These are phyloP conservation scores for Ascaphus truei DNA, from an alignment of 2,113 vertebrate genomes.

Conservation along the genomic window DNA sequence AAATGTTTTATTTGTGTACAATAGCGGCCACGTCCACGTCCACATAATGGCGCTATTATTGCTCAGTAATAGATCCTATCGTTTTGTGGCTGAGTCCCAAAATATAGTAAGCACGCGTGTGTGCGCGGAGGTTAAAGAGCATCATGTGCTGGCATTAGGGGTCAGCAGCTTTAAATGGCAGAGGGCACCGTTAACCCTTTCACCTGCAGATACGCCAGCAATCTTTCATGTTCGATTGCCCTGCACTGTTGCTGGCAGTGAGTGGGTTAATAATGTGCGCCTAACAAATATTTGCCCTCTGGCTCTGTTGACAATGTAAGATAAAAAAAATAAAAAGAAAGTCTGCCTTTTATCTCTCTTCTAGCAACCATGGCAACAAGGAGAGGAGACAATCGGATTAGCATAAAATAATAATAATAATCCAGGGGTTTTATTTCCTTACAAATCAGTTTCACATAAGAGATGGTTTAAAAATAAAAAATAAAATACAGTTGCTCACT, in stretches of 20 bases:
- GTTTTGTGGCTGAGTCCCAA: too few relatives aligned
- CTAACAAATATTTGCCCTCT: neutral
- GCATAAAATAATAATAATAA: neutral
- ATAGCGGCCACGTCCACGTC: too few relatives aligned
- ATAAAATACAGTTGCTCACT: too few relatives aligned
- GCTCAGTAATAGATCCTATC: too few relatives aligned
- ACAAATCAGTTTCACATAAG: neutral
- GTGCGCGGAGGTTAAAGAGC: neutral
- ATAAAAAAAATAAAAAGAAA: neutral
- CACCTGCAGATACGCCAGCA: too few relatives aligned
- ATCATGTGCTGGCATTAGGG: neutral
- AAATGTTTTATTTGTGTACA: too few relatives aligned
- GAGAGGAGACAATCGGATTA: neutral
- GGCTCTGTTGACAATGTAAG: neutral
- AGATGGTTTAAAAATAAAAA: neutral
- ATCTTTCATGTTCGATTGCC: too few relatives aligned
- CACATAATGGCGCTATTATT: too few relatives aligned
- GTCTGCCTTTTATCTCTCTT: neutral
- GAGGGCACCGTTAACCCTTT: too few relatives aligned
- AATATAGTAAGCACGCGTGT: too few relatives aligned
- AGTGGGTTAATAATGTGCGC: neutral
- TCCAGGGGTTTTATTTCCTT: neutral
- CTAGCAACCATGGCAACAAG: slow-evolving; percentile 1
- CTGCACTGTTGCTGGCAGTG: neutral
- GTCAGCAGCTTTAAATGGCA: too few relatives aligned